These are phyloP conservation scores for Elegia similella DNA, from an alignment of 2,888 invertebrate genomes.

Conservation along the genomic window DNA sequence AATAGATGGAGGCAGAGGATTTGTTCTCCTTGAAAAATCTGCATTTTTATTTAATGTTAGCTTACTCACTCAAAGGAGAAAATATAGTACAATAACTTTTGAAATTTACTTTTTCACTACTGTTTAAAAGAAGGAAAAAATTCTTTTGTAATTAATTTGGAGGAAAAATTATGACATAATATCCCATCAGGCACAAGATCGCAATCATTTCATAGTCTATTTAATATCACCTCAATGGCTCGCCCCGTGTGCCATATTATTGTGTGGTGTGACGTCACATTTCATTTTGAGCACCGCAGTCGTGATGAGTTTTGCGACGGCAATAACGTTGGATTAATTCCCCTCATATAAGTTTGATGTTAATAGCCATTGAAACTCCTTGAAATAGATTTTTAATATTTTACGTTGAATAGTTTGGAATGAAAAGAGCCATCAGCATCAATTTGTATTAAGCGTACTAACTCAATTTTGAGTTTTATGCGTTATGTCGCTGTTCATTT, in stretches of 20 bases:
- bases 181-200: neutral
- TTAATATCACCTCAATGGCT: neutral
- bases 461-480: neutral
- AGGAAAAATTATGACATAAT: no score
- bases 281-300: conserved; percentile 13
- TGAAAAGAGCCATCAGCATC: neutral
- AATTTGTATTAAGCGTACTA: conserved; percentile 6
- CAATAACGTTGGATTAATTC: conserved; percentile 16
- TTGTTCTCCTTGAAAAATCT: no score
- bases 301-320: conserved; percentile 11
- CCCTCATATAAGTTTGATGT: neutral
- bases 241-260: neutral
- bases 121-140: no score
- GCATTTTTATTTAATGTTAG: no score
- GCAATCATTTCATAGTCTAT: neutral
- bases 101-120: no score
- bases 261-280: conserved; percentile 19
- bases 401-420: neutral
- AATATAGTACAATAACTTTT: no score
- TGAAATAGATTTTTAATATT: conserved; percentile 2
- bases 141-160: no score
- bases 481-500: neutral
- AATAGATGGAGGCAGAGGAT: no score
- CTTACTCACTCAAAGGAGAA: no score
- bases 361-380: neutral